These are phyloP conservation scores for Carollia perspicillata DNA, from an alignment of 2,113 vertebrate genomes.

Conservation along the genomic window DNA sequence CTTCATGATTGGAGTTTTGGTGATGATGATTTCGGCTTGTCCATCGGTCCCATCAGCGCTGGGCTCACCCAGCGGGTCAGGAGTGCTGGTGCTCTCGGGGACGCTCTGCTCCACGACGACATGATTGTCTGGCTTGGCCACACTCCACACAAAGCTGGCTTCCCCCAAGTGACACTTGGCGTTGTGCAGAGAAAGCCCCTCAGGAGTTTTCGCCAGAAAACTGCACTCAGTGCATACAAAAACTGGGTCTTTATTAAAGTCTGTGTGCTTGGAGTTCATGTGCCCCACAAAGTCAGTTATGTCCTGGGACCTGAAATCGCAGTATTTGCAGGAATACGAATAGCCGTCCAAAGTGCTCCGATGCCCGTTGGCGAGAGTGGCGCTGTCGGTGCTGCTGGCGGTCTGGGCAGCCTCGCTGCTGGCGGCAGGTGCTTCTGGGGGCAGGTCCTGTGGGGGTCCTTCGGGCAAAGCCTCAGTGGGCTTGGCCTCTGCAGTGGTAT, in stretches of 20 bases:
- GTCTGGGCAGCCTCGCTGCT: slow-evolving; percentile 74
- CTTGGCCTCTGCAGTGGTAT: slow-evolving; percentile 78
- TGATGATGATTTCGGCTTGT: slow-evolving; percentile 92
- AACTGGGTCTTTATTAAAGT: slow-evolving; percentile 90
- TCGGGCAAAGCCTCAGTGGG: slow-evolving; percentile 68
- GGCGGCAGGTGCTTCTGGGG: slow-evolving; percentile 76
- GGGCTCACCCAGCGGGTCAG: slow-evolving; percentile 61
- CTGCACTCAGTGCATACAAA: slow-evolving; percentile 90
- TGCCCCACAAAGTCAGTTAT: slow-evolving; percentile 92
- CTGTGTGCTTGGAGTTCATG: slow-evolving; percentile 91
- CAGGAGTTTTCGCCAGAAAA: slow-evolving; percentile 90
- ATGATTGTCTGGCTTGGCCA: slow-evolving; percentile 86
- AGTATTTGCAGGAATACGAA: slow-evolving; percentile 90
- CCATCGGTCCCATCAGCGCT: slow-evolving; percentile 75
- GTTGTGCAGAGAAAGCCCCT: slow-evolving; percentile 94
- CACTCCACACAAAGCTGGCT: slow-evolving; percentile 84
- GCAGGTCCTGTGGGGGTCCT: slow-evolving; percentile 73
- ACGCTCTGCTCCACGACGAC: slow-evolving; percentile 89
- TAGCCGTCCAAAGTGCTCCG: slow-evolving; percentile 80
- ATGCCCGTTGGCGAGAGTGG: slow-evolving; percentile 81
- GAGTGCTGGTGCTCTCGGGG: slow-evolving; percentile 65
- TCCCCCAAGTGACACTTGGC: slow-evolving; percentile 86
- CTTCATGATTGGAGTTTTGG: slow-evolving; percentile 98
- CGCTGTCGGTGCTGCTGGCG: slow-evolving; percentile 66
- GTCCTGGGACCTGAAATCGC: slow-evolving; percentile 92